These are phyloP conservation scores for Girardinichthys multiradiatus DNA, from an alignment of 2,113 vertebrate genomes.

Conservation along the genomic window DNA sequence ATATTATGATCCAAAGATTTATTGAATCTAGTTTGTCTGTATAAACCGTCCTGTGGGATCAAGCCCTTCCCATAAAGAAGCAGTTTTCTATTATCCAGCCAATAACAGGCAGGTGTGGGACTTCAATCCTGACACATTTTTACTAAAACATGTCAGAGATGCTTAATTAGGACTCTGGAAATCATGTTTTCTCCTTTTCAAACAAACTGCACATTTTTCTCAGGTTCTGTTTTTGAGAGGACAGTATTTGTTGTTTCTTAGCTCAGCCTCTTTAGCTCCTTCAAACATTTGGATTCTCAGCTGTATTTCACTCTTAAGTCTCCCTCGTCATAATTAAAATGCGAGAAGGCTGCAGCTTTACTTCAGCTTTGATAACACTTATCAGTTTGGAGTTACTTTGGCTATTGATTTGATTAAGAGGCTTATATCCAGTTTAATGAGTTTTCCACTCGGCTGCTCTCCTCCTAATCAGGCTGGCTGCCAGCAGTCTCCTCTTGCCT, in stretches of 20 bases:
- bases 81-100: too few relatives aligned
- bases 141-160: too few relatives aligned
- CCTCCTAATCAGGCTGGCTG: constrained; percentile 69
- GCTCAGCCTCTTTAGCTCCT: constrained; percentile 27
- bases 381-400: constrained; percentile 71
- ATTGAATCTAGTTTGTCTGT: too few relatives aligned
- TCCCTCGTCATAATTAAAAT: constrained; percentile 61
- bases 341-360: constrained; percentile 54
- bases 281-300: constrained; percentile 17
- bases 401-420: constrained; percentile 88
- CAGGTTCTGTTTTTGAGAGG: neutral
- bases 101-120: too few relatives aligned
- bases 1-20: too few relatives aligned
- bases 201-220: neutral
- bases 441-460: constrained; percentile 92
- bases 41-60: too few relatives aligned
- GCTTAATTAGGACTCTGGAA: neutral
- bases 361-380: constrained; percentile 66
- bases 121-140: too few relatives aligned
- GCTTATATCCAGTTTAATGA: constrained; percentile 95
- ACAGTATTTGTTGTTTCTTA: neutral
- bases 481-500: constrained; percentile 28
- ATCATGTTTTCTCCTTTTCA: neutral
- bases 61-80: too few relatives aligned
- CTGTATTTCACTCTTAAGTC: constrained; percentile 13